These are phyloP conservation scores for Balaenoptera acutorostrata DNA, from an alignment of 2,113 vertebrate species.

Conservation along the genomic window DNA sequence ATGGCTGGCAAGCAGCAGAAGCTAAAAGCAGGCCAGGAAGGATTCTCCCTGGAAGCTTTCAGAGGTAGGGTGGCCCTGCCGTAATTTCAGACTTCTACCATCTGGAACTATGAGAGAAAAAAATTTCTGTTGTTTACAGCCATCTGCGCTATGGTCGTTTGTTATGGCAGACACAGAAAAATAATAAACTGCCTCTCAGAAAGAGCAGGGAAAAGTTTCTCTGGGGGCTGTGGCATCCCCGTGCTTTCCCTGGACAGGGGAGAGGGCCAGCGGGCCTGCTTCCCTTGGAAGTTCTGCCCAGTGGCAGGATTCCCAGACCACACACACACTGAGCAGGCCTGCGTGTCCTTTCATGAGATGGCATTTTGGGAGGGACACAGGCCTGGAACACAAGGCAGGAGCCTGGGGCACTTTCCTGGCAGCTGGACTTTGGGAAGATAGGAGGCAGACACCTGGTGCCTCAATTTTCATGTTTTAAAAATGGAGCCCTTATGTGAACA, in stretches of 20 bases:
- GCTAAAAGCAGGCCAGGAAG: neutral
- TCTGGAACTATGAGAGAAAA: neutral
- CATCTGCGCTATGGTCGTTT: neutral
- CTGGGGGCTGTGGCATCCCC: no score
- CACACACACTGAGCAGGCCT: no score
- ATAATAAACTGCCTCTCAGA: neutral
- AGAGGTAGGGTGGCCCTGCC: no score
- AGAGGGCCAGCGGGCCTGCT: neutral
- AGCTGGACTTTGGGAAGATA: neutral
- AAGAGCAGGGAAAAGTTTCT: neutral
- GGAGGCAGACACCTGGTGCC: neutral
- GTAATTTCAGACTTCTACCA: neutral
- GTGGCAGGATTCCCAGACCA: neutral
- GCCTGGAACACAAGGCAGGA: neutral
- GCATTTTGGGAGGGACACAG: neutral
- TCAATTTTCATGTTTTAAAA: neutral
- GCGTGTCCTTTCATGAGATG: rapidly evolving
- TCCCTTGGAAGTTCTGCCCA: neutral
- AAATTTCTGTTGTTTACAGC: neutral
- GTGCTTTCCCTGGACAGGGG: neutral
- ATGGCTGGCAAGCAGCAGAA: neutral
- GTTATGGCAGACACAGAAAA: neutral
- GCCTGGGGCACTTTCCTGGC: neutral
- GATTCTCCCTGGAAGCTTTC: neutral
- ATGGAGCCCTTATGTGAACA: neutral